A percentile compares a stretch with the other conserved stretches of the same genome.
These are phyloP conservation scores for Macrotis lagotis DNA, from an alignment of 2,113 vertebrate species.

Conservation along the genomic window DNA sequence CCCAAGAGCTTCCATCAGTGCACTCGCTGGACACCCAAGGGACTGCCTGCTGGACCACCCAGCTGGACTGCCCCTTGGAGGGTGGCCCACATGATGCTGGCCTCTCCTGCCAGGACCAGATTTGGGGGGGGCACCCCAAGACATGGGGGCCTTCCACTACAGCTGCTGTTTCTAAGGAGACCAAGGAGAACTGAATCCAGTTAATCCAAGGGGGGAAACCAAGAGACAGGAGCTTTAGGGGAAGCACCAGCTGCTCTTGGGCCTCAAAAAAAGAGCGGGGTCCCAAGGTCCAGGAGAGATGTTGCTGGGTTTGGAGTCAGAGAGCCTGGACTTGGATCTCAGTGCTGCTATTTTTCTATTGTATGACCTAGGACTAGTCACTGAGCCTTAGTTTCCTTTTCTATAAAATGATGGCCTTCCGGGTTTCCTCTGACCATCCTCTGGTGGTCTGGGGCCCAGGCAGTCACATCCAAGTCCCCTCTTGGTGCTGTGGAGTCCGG, in stretches of 20 bases:
- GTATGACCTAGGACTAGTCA: not conserved
- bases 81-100: too few relatives aligned
- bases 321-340: too few relatives aligned
- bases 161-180: not conserved
- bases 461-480: not conserved
- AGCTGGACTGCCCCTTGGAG: too few relatives aligned
- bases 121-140: too few relatives aligned
- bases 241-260: not conserved
- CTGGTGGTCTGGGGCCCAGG: not conserved
- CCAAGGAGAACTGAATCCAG: not conserved
- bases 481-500: not conserved
- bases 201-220: not conserved
- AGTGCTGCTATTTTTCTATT: not conserved
- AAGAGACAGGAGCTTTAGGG: not conserved
- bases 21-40: too few relatives aligned
- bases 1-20: too few relatives aligned
- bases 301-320: not conserved
- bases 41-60: too few relatives aligned
- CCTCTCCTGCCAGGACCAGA: too few relatives aligned
- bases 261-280: not conserved
- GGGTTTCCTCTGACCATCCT: not conserved
- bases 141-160: not conserved
- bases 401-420: not conserved
- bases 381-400: not conserved
- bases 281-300: not conserved